phyloP scores from a whole-genome alignment of 2,113 vertebrate species.

The Ciconia boyciana region DNA sequence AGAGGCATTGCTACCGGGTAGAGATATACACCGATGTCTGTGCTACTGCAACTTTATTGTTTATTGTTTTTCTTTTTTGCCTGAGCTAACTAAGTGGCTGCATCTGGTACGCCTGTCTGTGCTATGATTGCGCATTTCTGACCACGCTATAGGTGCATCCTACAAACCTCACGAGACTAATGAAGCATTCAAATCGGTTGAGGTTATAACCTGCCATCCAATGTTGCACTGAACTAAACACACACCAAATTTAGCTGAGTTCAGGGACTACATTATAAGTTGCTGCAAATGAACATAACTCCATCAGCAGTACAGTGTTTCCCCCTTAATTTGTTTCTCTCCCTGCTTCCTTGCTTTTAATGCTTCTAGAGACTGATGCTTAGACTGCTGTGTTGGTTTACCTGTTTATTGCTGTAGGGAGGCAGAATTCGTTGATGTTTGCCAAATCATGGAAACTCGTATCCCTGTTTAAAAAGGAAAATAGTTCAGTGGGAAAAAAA shows the following conservation, averaged over 20 bases:
- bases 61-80: background rate
- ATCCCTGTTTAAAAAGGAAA: background rate
- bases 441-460: background rate
- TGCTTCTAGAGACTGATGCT: background rate
- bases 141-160: background rate
- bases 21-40: background rate
- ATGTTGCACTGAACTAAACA: background rate
- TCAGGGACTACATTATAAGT: background rate
- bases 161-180: background rate
- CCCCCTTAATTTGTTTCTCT: background rate
- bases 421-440: background rate
- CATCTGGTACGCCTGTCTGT: background rate
- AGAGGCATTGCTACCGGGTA: background rate
- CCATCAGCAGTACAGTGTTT: background rate
- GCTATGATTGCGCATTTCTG: background rate
- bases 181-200: fast-evolving
- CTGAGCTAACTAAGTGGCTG: background rate
- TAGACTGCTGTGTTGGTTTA: background rate
- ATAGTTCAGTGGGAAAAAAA: slow-evolving; percentile 7
- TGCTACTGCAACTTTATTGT: background rate
- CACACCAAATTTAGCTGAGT: background rate
- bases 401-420: background rate
- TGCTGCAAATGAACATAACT: background rate
- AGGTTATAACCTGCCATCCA: background rate
- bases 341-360: background rate